Base-by-base conservation (phyloP, 2,797 vertebrate species). In the Babyrousa celebensis region DNA sequence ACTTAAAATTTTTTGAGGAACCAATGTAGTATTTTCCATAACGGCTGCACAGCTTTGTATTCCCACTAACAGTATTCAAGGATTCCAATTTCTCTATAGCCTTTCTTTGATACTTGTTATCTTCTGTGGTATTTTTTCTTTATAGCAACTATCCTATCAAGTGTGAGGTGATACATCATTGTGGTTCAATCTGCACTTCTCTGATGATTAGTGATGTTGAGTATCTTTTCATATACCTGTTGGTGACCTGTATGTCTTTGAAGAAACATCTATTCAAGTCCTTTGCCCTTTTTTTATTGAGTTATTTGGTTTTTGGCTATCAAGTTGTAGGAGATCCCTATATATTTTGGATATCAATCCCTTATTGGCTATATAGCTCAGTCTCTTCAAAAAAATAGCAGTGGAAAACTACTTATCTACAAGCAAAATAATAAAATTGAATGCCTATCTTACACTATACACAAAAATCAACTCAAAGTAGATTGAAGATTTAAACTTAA, bases 1-100 rank as follows among this genome's bases (percentile, higher is more conserved):
- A n/a, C 71, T 85, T 83, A 79, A n/a, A 93, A 79, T 68, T 93
- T 79, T 93, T 87, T 71, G n/a, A 54, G 56, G 48, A 79, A 54
- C 2, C 23, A 40, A 23, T 65, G 40, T 40, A 21, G 17, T 29
- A 29, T 72, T 87, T 88, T 23, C 36, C 82, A 94, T 5, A 74
- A 2, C 29, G 43, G 27, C 60, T 58, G 17, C 3, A 60, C 15
- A 3, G 82, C 36, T 75, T 29, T 89, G 56, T 27, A 75, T 52
- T 94, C 52, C 60, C 8, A 75, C 32, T 17, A 83, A 83, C 18
- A 60, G 17, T 5, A 0, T 54, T 25, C 12, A 86, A 71, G n/a
- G 32, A 23, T 71, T 80, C 23, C 21, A 62, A n/a, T 36, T 79
- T 87, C 67, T 71, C 23, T 32, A 86, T 1, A 32, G 62, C 48